These are phyloP conservation scores for Spisula solida DNA, from an alignment of 2,888 invertebrate genomes.

Conservation along the genomic window DNA sequence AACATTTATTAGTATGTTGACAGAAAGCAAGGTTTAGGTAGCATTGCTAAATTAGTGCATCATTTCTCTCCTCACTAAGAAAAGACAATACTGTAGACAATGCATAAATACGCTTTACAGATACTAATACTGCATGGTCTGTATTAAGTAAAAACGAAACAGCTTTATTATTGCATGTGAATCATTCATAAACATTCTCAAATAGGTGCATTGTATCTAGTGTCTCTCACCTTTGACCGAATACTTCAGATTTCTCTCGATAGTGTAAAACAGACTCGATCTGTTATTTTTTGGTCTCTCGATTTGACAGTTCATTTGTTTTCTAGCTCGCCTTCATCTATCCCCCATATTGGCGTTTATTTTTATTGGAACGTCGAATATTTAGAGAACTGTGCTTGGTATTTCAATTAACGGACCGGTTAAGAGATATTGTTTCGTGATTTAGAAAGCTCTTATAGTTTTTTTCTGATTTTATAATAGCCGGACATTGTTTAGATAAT, in stretches of 20 bases:
- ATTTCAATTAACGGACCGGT: conserved; percentile 8
- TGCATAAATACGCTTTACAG: no score
- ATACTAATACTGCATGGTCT: no score
- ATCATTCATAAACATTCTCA: no score
- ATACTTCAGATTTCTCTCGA: not conserved
- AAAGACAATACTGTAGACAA: no score
- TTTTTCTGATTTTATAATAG: not conserved
- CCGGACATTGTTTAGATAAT: conserved; percentile 1
- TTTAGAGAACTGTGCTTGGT: not conserved
- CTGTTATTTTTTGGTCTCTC: conserved; percentile 3
- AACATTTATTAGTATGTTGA: no score
- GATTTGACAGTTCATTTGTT: conserved; percentile 6
- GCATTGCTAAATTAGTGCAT: no score
- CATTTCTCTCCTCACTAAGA: no score
- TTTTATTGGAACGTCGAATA: conserved; percentile 14
- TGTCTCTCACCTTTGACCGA: not conserved
- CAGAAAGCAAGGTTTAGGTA: no score
- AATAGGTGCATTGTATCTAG: not conserved
- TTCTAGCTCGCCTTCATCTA: not conserved
- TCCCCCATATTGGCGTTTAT: conserved; percentile 11
- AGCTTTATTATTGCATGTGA: no score
- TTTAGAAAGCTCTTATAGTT: not conserved
- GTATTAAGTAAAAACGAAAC: no score
- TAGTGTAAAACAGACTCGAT: not conserved
- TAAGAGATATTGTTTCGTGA: conserved; percentile 17